These are phyloP conservation scores for Morinoia aosen DNA, from an alignment of 2,888 invertebrate genomes.

Conservation along the genomic window DNA sequence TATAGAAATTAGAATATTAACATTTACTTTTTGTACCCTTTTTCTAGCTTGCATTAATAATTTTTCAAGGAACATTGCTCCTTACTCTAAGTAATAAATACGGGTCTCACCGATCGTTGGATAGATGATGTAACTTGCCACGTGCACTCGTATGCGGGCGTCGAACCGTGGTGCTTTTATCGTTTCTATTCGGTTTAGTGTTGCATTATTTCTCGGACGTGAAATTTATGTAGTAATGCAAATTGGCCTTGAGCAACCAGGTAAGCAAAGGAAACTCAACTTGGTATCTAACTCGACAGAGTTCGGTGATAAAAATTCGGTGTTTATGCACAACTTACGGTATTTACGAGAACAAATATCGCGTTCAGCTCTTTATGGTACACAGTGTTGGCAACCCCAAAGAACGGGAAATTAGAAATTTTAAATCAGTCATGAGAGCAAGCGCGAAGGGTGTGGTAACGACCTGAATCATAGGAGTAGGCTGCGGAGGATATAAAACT, in stretches of 20 bases:
- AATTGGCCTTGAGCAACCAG: not conserved
- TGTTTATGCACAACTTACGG: not conserved
- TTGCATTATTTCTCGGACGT: not conserved
- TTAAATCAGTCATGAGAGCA: too few species aligned
- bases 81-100: not conserved
- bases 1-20: not conserved
- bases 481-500: too few species aligned
- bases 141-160: not conserved
- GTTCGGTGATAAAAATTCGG: not conserved
- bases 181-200: not conserved
- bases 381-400: too few species aligned
- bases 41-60: not conserved
- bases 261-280: not conserved
- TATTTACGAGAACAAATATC: too few species aligned
- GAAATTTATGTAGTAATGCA: not conserved
- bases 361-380: too few species aligned
- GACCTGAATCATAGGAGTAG: too few species aligned
- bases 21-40: not conserved
- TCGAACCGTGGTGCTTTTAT: not conserved
- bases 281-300: not conserved
- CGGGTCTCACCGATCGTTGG: not conserved
- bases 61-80: not conserved
- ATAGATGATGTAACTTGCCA: not conserved
- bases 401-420: too few species aligned
- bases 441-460: too few species aligned